Conservation (phyloP, 2,797 vertebrate species). For the Philypnodon macrostomus region DNA sequence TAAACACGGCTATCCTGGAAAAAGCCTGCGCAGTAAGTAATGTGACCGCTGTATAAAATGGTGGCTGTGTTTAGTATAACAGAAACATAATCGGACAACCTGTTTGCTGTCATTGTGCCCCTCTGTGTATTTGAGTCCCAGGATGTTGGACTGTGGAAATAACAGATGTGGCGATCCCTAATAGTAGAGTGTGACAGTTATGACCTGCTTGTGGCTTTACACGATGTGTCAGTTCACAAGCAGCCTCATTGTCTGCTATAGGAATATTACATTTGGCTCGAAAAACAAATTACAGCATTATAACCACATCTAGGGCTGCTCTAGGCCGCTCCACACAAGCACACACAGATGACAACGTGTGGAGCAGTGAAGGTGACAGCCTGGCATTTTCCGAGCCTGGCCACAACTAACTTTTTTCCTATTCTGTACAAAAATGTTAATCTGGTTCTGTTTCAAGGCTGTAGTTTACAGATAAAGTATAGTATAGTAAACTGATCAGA, state of each 20-base stretch:
- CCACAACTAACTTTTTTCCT: no score
- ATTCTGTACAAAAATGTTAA: no score
- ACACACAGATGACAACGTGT: conserved; percentile 35
- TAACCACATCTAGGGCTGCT: conserved; percentile 42
- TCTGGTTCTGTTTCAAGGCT: no score
- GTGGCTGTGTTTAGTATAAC: conserved; percentile 55
- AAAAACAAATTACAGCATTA: conserved; percentile 63
- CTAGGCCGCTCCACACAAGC: conserved; percentile 37
- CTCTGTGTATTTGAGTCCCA: conserved; percentile 28
- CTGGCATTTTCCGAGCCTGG: conserved; percentile 50
- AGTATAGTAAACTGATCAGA: no score
- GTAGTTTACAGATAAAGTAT: no score
- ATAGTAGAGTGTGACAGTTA: conserved; percentile 24
- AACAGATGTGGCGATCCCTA: conserved; percentile 8
- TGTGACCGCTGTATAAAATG: conserved; percentile 34
- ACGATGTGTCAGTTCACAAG: conserved; percentile 64
- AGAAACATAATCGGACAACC: conserved; percentile 60
- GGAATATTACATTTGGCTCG: conserved; percentile 60
- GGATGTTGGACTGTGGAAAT: conserved; percentile 35
- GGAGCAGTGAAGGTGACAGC: conserved; percentile 42
- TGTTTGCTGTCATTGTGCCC: conserved; percentile 51
- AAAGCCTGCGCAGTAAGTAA: conserved; percentile 30
- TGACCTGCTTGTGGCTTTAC: conserved; percentile 53
- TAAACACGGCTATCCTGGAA: conserved; percentile 77
- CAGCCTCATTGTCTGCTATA: conserved; percentile 60